phyloP scores from a whole-genome alignment of 53 echinoderm and acorn worm species.

The Holothuria leucospilota region DNA sequence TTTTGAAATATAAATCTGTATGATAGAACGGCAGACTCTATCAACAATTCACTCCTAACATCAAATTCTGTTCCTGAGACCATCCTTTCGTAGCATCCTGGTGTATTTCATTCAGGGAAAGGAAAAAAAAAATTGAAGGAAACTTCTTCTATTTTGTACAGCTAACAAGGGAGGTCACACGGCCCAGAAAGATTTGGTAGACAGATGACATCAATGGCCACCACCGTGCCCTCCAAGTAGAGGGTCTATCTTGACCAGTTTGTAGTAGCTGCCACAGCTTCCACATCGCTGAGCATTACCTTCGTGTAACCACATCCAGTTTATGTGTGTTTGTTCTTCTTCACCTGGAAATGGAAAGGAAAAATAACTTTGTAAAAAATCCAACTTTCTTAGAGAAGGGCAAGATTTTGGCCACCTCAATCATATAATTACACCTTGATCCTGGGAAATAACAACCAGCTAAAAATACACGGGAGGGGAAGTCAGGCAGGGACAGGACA shows the following conservation, averaged over 20 bases:
- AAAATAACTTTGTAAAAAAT: background rate
- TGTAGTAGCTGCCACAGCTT: slow-evolving; percentile 72
- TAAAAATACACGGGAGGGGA: too few species aligned
- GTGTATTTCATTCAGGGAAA: slow-evolving; percentile 8
- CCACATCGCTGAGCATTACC: slow-evolving; percentile 88
- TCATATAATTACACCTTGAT: too few species aligned
- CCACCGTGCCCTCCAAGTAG: slow-evolving; percentile 36
- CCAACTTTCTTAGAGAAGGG: too few species aligned
- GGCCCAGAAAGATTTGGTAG: slow-evolving; percentile 24
- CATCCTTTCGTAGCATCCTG: background rate
- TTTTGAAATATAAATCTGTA: slow-evolving; percentile 33
- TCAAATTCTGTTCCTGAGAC: slow-evolving; percentile 18
- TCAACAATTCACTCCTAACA: background rate
- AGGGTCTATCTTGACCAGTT: slow-evolving; percentile 60
- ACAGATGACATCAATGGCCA: slow-evolving; percentile 18
- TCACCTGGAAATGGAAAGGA: slow-evolving; percentile 68
- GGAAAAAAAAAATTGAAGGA: too few species aligned
- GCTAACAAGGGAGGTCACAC: slow-evolving; percentile 5
- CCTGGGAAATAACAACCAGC: too few species aligned
- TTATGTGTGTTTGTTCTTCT: slow-evolving; percentile 94
- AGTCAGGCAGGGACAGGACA: too few species aligned
- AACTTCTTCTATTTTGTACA: slow-evolving; percentile 7
- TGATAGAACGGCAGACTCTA: slow-evolving; percentile 11
- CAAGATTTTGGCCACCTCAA: too few species aligned
- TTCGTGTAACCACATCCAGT: slow-evolving; percentile 94